Evolutionary conservation across 1,140 invertebrate genomes (phyloP).

Genomic region (Polypedilum vanderplanki): DNA sequence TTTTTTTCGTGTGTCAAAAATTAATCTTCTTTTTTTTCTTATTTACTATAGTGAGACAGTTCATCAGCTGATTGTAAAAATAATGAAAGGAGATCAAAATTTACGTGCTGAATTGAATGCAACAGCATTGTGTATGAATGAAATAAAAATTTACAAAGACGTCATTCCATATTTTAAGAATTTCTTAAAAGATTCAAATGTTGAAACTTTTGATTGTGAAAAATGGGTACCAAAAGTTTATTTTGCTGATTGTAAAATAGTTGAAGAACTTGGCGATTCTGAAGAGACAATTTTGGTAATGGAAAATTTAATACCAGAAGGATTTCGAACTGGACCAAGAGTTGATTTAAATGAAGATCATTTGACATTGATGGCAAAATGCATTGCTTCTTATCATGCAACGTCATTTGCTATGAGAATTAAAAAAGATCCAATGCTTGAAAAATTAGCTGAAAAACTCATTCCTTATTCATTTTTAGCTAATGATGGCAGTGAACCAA

Average conservation of each 20-base stretch:
- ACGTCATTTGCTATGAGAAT: conserved; percentile 37
- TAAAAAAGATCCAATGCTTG: conserved; percentile 34
- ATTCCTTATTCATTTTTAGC: conserved; percentile 35
- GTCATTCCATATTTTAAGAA: conserved; percentile 38
- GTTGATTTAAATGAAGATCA: conserved; percentile 37
- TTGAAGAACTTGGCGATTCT: conserved; percentile 1
- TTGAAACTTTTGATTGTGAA: conserved; percentile 23
- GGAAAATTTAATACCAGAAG: conserved; percentile 37
- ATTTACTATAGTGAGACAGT: conserved; percentile 9
- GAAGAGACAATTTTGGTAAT: conserved; percentile 38
- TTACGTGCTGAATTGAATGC: conserved; percentile 38
- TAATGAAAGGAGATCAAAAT: conserved; percentile 38
- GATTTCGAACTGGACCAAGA: conserved; percentile 37
- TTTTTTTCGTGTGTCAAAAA: neutral
- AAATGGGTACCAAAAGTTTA: conserved; percentile 36
- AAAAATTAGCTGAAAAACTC: conserved; percentile 34
- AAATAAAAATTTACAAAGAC: conserved; percentile 37
- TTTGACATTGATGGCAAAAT: conserved; percentile 36
- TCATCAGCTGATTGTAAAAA: conserved; percentile 37
- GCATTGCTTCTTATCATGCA: conserved; percentile 38
- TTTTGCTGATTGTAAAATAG: conserved; percentile 35
- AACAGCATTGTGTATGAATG: conserved; percentile 40
- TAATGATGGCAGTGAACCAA: conserved; percentile 23
- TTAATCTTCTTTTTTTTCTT: neutral
- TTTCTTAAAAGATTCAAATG: conserved; percentile 34